Evolutionary conservation across 1,140 invertebrate genomes (phyloP).

Genomic region (Chrysomallon squamiferum): DNA sequence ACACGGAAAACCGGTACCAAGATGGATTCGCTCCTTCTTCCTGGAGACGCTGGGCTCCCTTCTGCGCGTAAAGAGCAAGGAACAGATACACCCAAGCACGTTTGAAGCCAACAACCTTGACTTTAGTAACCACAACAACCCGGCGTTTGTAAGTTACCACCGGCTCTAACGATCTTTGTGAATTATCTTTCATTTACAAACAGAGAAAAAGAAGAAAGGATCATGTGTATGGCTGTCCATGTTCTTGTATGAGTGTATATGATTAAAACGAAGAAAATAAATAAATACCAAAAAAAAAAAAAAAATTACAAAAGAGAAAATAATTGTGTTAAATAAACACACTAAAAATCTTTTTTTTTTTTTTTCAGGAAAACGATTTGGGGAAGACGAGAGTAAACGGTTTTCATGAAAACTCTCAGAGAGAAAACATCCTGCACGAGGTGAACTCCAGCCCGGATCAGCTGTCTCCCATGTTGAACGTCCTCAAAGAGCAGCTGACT

Average conservation of each 20-base stretch:
- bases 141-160: not conserved
- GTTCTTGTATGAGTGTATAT: not conserved
- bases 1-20: slow-evolving; percentile 64
- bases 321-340: too few species aligned
- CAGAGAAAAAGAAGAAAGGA: not conserved
- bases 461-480: slow-evolving; percentile 7
- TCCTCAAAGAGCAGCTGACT: slow-evolving; percentile 24
- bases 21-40: slow-evolving; percentile 63
- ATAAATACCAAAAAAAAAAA: too few species aligned
- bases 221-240: not conserved
- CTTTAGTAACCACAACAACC: not conserved
- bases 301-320: too few species aligned
- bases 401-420: too few species aligned
- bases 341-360: too few species aligned
- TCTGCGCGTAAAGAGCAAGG: slow-evolving; percentile 36
- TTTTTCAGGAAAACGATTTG: not conserved
- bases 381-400: not conserved
- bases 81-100: not conserved
- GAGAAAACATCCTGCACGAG: not conserved
- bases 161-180: not conserved
- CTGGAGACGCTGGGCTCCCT: slow-evolving; percentile 43
- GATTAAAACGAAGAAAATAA: too few species aligned
- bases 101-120: not conserved
- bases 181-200: not conserved
- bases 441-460: not conserved